Base-by-base conservation (phyloP, 2,888 invertebrate genomes). In the Zhuqinia jingwanae region DNA sequence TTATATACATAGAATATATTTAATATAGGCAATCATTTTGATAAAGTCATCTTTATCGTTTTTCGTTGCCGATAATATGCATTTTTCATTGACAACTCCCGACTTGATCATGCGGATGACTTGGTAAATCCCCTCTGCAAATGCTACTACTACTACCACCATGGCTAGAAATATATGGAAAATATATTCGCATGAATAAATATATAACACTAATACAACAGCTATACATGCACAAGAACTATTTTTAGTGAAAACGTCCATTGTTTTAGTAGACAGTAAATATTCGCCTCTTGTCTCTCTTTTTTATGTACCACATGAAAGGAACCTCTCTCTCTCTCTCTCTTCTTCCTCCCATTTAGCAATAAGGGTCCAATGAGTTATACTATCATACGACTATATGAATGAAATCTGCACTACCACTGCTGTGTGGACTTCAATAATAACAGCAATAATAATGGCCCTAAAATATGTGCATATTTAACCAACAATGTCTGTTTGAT, bases 281-380 rank as follows among this genome's bases (percentile, higher is more conserved):
- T 76, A 83, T 83, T 76, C 73, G 58, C 50, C 75, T 58, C 58
- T 73, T 73, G 83, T 76, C 83, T 83, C 83, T 63, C 76, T 83
- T 76, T 83, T 36, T n/a, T n/a, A n/a, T n/a, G 63, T 63, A 83
- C 75, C 75, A 36, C 60, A 82, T 75, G 75, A 82, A 75, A 83
- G 30, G 63, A 45, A 78, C 63, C 45, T 8, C 53, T 53, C 15
- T 17, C 15, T 53, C 15, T 17, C n/a, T 17, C 6, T n/a, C n/a
- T n/a, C n/a, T n/a, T n/a, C n/a, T 47, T 47, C 47, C 47, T 11
- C 47, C 13, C 47, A 11, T 47, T 13, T 11, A 47, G 8, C 10
- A 47, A 47, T 47, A 47, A 8, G 47, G 8, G 47, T n/a, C 47
- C 47, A 8, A 47, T 13, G 13, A 11, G 10, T 11, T 13, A 47